phyloP scores from a whole-genome alignment of 2,797 vertebrate genomes.

The Sebastes flavidus region DNA sequence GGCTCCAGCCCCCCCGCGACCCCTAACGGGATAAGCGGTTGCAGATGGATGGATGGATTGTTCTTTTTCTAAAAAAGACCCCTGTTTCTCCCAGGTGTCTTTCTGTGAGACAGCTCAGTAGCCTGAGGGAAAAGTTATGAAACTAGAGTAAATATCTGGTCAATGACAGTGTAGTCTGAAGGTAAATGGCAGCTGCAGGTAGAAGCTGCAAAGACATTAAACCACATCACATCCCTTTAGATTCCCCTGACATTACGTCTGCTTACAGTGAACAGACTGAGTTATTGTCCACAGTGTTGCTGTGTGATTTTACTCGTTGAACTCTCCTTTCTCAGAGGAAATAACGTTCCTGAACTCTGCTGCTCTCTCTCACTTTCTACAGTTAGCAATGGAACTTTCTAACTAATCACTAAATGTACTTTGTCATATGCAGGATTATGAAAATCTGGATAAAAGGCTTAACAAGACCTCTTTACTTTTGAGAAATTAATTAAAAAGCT shows the following conservation, averaged over 20 bases:
- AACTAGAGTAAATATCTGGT: background rate
- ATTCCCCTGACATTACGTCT: background rate
- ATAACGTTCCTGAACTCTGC: constrained; percentile 27
- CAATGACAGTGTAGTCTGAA: background rate
- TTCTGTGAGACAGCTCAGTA: background rate
- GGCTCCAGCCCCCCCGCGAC: too few relatives aligned
- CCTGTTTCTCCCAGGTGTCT: background rate
- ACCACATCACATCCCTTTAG: background rate
- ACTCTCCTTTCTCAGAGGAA: constrained; percentile 42
- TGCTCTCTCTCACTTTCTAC: background rate
- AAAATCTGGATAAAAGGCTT: background rate
- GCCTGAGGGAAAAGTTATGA: background rate
- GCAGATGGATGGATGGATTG: too few relatives aligned
- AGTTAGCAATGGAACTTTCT: background rate
- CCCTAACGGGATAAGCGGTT: too few relatives aligned
- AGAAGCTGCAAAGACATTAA: background rate
- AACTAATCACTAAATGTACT: background rate
- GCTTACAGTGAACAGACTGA: background rate
- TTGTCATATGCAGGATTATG: background rate
- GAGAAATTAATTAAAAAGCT: constrained; percentile 6
- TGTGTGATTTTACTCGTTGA: background rate
- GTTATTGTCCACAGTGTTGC: background rate
- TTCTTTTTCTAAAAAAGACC: background rate
- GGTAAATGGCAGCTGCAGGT: background rate
- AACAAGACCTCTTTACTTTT: background rate